Evolutionary conservation across 2,113 vertebrate genomes (phyloP), one percentile per base, ranked within the genome.

Genomic region (Lucifuga dentata): DNA sequence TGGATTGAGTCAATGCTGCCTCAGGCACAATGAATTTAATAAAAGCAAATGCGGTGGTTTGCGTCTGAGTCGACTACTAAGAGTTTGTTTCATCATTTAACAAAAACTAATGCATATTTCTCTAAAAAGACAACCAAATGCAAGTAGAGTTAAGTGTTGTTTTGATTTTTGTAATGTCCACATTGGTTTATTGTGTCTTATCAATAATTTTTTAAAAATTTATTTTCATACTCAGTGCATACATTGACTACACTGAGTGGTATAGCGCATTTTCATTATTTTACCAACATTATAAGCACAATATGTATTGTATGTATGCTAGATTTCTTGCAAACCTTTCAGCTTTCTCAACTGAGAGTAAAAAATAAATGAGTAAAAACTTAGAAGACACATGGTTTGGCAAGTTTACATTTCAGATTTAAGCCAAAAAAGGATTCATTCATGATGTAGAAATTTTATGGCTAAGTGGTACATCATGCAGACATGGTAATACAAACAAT

Each of bases 401-500:
- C 38, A 72, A 16, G 36, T 38, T 45, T 16, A 32, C 29, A 33
- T 71, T 50, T 33, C 40, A 51, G 51, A 68, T 57, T 40, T 3
- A 57, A 49, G 74, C 61, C 56, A 76, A 48, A 6, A 60, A 55
- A 8, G 24, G n/a, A 61, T 62, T 49, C 35, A 68, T 51, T 73
- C 36, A 69, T 49, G 36, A 53, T 61, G 23, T 46, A 63, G 15
- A 45, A 26, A 76, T 78, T 21, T 58, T 21, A 66, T 52, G 61
- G 55, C 44, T 68, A 63, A 68, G 13, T 16, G 38, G 71, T 58
- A 66, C 38, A 59, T 62, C 61, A 64, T 53, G 61, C 38, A 53
- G 60, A 36, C 10, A 7, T 57, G n/a, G 20, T 64, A 75, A 71
- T 52, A 68, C 48, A 74, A 83, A 65, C 76, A 73, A 73, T 65